Evolutionary conservation across 2,113 vertebrate genomes (phyloP).

Genomic region (Rhipidura dahli): DNA sequence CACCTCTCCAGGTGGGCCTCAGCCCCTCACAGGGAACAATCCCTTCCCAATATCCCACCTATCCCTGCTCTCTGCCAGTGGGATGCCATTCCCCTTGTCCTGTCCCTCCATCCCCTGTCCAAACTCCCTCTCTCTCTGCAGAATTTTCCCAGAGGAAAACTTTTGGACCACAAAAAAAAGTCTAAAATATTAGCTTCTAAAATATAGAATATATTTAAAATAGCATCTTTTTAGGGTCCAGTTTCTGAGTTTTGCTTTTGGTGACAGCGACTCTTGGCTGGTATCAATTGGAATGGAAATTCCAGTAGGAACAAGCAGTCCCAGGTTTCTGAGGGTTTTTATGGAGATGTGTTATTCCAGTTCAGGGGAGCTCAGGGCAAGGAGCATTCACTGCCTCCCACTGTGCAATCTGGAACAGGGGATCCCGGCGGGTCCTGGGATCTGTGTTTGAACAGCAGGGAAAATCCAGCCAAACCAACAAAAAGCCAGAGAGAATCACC

Average conservation of each 20-base stretch:
- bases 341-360: neutral
- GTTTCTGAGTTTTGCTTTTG: neutral
- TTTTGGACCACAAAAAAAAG: neutral
- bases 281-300: neutral
- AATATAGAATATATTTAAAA: accelerated
- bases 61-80: neutral
- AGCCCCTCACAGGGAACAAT: neutral
- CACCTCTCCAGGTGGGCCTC: neutral
- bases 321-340: neutral
- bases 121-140: no score
- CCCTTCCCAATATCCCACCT: neutral
- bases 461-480: neutral
- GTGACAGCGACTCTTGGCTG: accelerated
- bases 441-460: neutral
- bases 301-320: neutral
- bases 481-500: neutral
- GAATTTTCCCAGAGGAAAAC: neutral
- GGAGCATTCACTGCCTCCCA: accelerated
- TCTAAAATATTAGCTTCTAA: neutral
- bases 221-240: accelerated
- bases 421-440: neutral
- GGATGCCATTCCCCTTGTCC: neutral
- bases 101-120: neutral
- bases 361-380: neutral
- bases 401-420: neutral